Conservation (phyloP, 2,888 invertebrate genomes). For the Osmoderma eremita region DNA sequence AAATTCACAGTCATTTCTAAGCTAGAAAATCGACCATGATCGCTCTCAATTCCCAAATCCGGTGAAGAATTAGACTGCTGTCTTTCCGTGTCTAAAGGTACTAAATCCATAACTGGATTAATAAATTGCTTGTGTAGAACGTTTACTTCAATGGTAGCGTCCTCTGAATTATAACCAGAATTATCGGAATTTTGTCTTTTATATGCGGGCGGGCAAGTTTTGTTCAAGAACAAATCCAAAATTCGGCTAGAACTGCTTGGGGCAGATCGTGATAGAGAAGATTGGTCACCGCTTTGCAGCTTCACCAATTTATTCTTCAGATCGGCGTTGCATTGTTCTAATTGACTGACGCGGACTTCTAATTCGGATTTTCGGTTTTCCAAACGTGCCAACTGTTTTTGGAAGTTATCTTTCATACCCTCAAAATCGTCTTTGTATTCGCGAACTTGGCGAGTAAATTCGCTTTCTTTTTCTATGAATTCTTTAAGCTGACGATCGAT, state of each 20-base stretch:
- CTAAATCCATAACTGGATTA: conserved; percentile 29
- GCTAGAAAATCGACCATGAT: conserved; percentile 73
- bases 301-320: conserved; percentile 59
- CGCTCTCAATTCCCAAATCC: conserved; percentile 91
- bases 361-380: conserved; percentile 66
- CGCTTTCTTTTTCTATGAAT: conserved; percentile 66
- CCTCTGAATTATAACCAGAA: conserved; percentile 65
- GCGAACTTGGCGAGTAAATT: conserved; percentile 61
- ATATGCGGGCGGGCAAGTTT: conserved; percentile 40
- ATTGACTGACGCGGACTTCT: conserved; percentile 60
- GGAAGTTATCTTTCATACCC: conserved; percentile 54
- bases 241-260: conserved; percentile 47
- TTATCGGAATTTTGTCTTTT: conserved; percentile 58
- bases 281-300: conserved; percentile 49
- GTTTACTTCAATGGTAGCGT: conserved; percentile 52
- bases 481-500: conserved; percentile 72
- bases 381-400: conserved; percentile 58
- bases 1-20: conserved; percentile 68
- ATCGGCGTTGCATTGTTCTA: conserved; percentile 62
- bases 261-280: conserved; percentile 43
- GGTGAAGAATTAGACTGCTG: conserved; percentile 73
- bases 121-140: conserved; percentile 30
- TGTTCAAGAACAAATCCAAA: conserved; percentile 44
- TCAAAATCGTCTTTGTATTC: conserved; percentile 57
- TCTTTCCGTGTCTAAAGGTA: conserved; percentile 55